These are phyloP conservation scores for Cancer borealis DNA, from an alignment of 2,888 invertebrate genomes.

Conservation along the genomic window DNA sequence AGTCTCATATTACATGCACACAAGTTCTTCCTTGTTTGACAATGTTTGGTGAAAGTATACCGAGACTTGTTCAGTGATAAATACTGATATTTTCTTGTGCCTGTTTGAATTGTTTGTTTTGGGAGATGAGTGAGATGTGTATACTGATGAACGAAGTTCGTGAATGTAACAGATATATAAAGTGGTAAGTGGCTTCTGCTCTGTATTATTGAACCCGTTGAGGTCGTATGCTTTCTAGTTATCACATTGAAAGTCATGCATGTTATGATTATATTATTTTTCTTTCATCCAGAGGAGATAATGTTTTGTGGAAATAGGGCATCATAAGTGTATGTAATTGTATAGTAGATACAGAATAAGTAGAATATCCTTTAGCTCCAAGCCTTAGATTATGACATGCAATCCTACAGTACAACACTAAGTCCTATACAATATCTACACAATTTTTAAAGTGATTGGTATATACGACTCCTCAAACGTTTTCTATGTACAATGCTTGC, in stretches of 20 bases:
- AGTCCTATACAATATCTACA: too few relatives aligned
- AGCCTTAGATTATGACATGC: too few relatives aligned
- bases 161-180: slow-evolving; percentile 46
- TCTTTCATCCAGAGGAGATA: too few relatives aligned
- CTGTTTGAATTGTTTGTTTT: slow-evolving; percentile 47
- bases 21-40: background rate
- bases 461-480: too few relatives aligned
- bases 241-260: background rate
- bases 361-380: too few relatives aligned
- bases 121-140: background rate
- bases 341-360: too few relatives aligned
- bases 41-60: background rate
- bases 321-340: too few relatives aligned
- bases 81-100: slow-evolving; percentile 35
- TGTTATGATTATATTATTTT: background rate
- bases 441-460: too few relatives aligned
- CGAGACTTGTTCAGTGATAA: background rate
- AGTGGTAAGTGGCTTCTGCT: slow-evolving; percentile 13
- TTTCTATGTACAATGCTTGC: too few relatives aligned
- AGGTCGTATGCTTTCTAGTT: background rate
- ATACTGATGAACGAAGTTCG: slow-evolving; percentile 13
- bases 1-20: background rate
- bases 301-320: too few relatives aligned
- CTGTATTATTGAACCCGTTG: background rate
- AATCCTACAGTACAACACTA: too few relatives aligned